Evolutionary conservation across 2,888 invertebrate genomes (phyloP).

Genomic region (Eilema sororculum): DNA sequence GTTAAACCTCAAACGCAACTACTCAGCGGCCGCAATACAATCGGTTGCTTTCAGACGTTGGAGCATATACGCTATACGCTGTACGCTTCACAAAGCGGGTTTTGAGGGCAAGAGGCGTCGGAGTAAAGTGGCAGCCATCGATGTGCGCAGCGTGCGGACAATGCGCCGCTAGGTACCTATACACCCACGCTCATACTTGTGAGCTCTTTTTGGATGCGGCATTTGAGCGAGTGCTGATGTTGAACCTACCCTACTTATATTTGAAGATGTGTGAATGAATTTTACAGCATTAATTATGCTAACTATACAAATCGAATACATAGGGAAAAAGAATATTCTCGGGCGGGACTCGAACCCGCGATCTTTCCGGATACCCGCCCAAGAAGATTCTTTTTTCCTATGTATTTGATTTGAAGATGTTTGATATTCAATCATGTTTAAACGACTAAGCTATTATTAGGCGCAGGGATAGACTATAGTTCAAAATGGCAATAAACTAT

Average conservation of each 20-base stretch:
- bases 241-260: not conserved
- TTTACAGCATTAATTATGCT: too few relatives aligned
- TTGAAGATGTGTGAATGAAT: not conserved
- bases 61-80: slow-evolving; percentile 18
- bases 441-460: not conserved
- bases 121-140: slow-evolving; percentile 52
- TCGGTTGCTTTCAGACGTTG: slow-evolving; percentile 17
- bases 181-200: slow-evolving; percentile 46
- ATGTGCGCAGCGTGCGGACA: slow-evolving; percentile 45
- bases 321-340: too few relatives aligned
- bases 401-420: too few relatives aligned
- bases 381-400: too few relatives aligned
- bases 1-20: not conserved
- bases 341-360: too few relatives aligned
- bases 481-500: too few relatives aligned
- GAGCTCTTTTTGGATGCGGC: slow-evolving; percentile 32
- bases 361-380: too few relatives aligned
- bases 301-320: too few relatives aligned
- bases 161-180: slow-evolving; percentile 38
- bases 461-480: too few relatives aligned
- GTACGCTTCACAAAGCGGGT: slow-evolving; percentile 53
- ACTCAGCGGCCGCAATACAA: slow-evolving; percentile 8
- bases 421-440: not conserved
- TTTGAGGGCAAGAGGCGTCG: slow-evolving; percentile 61
- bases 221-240: slow-evolving; percentile 19